These are phyloP conservation scores for Calameuta filiformis DNA, from an alignment of 2,888 invertebrate genomes.

Conservation along the genomic window DNA sequence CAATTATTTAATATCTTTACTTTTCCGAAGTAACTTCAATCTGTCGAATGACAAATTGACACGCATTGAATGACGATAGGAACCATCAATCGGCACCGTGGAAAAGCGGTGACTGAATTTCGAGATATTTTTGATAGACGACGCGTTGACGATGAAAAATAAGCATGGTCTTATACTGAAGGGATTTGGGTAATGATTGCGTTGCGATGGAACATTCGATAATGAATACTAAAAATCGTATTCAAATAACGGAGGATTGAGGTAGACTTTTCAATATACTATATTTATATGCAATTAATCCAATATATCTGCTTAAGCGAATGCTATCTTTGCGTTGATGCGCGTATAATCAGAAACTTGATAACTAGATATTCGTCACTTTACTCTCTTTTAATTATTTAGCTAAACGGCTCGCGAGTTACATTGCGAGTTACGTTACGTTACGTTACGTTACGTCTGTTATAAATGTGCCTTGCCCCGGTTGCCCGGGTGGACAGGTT, in stretches of 20 bases:
- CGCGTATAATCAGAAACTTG: not conserved
- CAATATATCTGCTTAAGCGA: not conserved
- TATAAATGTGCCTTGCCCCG: conserved; percentile 50
- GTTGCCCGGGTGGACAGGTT: conserved; percentile 37
- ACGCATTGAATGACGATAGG: not conserved
- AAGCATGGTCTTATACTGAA: not conserved
- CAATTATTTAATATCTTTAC: too few species aligned
- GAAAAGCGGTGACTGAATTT: not conserved
- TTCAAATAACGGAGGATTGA: not conserved
- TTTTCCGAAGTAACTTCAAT: too few species aligned
- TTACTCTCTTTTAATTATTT: conserved; percentile 59
- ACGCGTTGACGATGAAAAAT: too few species aligned
- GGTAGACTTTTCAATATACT: not conserved
- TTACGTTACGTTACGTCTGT: conserved; percentile 44
- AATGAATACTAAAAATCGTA: not conserved
- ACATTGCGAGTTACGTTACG: conserved; percentile 27
- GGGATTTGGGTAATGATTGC: not conserved
- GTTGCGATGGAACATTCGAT: not conserved
- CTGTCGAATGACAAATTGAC: not conserved
- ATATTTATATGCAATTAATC: not conserved
- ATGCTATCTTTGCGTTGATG: not conserved
- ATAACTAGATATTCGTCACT: not conserved
- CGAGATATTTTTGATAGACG: not conserved
- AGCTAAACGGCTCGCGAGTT: conserved; percentile 49
- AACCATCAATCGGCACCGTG: not conserved